phyloP scores from a whole-genome alignment of 2,888 invertebrate species.

The Pogonocherus hispidulus region DNA sequence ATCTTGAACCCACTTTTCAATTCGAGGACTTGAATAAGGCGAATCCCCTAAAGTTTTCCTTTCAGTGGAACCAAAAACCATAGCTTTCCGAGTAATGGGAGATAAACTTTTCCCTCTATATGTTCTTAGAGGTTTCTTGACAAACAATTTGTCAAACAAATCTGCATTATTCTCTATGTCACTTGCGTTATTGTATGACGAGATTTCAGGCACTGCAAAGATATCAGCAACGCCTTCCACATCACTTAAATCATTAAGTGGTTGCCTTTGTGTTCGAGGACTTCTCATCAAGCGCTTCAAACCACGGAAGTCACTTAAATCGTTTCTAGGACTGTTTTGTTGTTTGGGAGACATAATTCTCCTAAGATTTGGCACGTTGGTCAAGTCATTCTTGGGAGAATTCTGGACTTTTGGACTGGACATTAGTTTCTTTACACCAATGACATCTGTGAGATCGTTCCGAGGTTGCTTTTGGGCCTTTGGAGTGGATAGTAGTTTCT shows the following conservation, averaged over 20 bases:
- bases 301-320: conserved; percentile 44
- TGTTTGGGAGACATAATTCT: conserved; percentile 22
- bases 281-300: conserved; percentile 49
- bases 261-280: conserved; percentile 43
- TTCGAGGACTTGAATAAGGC: conserved; percentile 46
- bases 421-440: conserved; percentile 38
- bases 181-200: conserved; percentile 38
- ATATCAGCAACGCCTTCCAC: conserved; percentile 55
- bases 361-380: neutral
- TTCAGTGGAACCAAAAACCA: conserved; percentile 22
- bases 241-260: conserved; percentile 48
- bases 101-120: conserved; percentile 48
- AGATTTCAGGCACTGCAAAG: conserved; percentile 45
- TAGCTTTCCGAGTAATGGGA: conserved; percentile 28
- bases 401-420: conserved; percentile 34
- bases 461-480: conserved; percentile 42
- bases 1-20: conserved; percentile 50
- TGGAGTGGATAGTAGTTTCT: conserved; percentile 57
- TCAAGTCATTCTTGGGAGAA: conserved; percentile 23
- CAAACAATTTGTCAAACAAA: conserved; percentile 48
- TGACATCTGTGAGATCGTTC: conserved; percentile 49
- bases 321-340: conserved; percentile 37
- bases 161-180: conserved; percentile 52
- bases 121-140: conserved; percentile 41
- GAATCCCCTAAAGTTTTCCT: conserved; percentile 46